Evolutionary conservation across 1,140 invertebrate species (phyloP), one percentile per base, ranked within the genome.

Genomic region (Cyclargus thomasi): DNA sequence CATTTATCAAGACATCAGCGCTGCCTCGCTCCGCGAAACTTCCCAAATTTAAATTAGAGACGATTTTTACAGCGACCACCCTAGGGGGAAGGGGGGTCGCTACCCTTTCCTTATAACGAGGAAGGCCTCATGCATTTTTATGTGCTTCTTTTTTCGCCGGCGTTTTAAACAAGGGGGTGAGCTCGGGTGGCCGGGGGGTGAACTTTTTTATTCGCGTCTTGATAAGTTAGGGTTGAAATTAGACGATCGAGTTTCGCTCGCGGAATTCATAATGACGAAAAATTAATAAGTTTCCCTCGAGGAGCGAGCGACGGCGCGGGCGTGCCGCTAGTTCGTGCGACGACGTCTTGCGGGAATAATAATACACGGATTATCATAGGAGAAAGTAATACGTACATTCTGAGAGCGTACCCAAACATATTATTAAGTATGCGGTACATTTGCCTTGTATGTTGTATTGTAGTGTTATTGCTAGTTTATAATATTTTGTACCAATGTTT

Each of bases 41-140:
- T 90, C 86, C 88, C 82, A 90, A 90, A 90, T 90, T 90, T 90
- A 90, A 90, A 90, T 90, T 90, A 90, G 88, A 90, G 85, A 90
- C 88, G 86, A 90, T 90, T 90, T 89, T 89, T 89, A 88, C 86
- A 86, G 86, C 85, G 83, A 86, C 85, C 86, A 84, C 85, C 88
- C 83, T 67, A 75, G 74, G 78, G 84, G 80, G 73, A 69, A 69
- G 78, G 81, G 83, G 82, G 80, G 75, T 72, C 75, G 81, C 86
- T 90, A 91, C 90, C 90, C 90, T 91, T 91, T 91, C 88, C 88
- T 90, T 91, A 86, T 88, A 90, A 90, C 86, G 90, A 90, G 88
- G 88, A 90, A 90, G 88, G 90, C 90, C 90, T 91, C 90, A 91
- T 91, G 90, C 90, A 91, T 91, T 91, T 91, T 91, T 91, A 91